Evolutionary conservation across 2,113 vertebrate species (phyloP).

Genomic region (Panthera leo): DNA sequence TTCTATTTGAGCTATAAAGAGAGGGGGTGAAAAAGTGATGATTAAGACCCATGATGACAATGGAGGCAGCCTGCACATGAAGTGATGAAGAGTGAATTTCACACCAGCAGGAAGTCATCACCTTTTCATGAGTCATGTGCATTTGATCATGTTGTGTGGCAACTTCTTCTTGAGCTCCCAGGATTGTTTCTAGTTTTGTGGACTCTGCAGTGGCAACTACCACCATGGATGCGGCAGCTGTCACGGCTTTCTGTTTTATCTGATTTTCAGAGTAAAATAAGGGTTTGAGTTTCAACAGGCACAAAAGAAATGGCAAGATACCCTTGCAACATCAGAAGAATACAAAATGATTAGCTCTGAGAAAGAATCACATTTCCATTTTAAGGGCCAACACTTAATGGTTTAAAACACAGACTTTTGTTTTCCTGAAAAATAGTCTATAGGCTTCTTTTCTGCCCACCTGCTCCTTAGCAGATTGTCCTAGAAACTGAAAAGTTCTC

Average conservation of each 20-base stretch:
- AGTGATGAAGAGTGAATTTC: constrained; percentile 2
- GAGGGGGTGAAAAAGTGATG: constrained; percentile 46
- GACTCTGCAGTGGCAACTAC: constrained; percentile 63
- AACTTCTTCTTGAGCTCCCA: constrained; percentile 68
- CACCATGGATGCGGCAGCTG: constrained; percentile 49
- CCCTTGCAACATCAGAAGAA: background rate
- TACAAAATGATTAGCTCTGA: background rate
- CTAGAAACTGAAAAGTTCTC: background rate
- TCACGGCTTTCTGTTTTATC: constrained; percentile 75
- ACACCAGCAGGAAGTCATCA: constrained; percentile 69
- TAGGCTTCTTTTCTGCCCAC: background rate
- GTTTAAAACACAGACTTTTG: background rate
- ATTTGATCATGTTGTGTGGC: constrained; percentile 63
- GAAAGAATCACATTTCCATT: background rate
- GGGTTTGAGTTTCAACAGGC: constrained; percentile 47
- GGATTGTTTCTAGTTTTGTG: constrained; percentile 68
- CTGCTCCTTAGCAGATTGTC: background rate
- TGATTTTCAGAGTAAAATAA: constrained; percentile 72
- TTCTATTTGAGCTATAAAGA: constrained; percentile 12
- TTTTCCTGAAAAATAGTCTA: background rate
- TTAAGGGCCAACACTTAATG: background rate
- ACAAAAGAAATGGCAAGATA: background rate
- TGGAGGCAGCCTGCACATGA: constrained; percentile 16
- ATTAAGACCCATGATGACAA: constrained; percentile 10
- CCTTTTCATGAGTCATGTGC: constrained; percentile 81